Evolutionary conservation across 2,113 vertebrate genomes (phyloP).

Genomic region (Channa argus): DNA sequence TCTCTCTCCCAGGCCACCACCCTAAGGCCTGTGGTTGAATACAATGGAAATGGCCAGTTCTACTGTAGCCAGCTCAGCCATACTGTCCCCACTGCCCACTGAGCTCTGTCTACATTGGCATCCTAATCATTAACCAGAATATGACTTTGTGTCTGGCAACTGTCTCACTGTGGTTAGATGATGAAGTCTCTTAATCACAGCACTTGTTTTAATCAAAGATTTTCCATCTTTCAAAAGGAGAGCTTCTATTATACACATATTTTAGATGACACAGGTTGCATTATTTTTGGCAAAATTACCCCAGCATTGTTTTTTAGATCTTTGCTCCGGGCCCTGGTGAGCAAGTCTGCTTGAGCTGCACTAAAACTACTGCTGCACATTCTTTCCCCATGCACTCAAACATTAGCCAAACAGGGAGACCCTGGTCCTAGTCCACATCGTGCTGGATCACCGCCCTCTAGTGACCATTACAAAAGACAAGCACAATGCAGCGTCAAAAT

Average conservation of each 20-base stretch:
- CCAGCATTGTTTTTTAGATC: conserved; percentile 9
- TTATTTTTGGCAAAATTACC: neutral
- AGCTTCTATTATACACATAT: neutral
- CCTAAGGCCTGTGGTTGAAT: conserved; percentile 57
- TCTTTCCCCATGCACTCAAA: conserved; percentile 67
- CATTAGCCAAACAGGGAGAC: conserved; percentile 54
- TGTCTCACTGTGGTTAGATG: neutral
- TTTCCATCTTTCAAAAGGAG: neutral
- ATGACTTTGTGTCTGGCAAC: conserved; percentile 40
- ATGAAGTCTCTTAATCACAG: conserved; percentile 12
- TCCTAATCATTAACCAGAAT: conserved; percentile 73
- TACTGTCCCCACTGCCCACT: conserved; percentile 78
- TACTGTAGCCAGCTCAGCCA: conserved; percentile 77
- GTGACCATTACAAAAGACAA: conserved; percentile 71
- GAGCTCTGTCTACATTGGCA: conserved; percentile 67
- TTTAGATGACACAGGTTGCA: conserved; percentile 29
- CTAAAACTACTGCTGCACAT: conserved; percentile 49
- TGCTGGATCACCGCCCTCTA: conserved; percentile 81
- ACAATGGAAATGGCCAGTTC: conserved; percentile 62
- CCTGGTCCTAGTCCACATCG: conserved; percentile 47
- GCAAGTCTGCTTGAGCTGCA: conserved; percentile 48
- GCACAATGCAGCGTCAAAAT: conserved; percentile 35
- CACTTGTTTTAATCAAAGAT: neutral
- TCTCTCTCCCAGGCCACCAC: conserved; percentile 53
- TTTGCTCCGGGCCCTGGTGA: conserved; percentile 40